Base-by-base conservation (phyloP, 2,113 vertebrate genomes). In the Mesembrinibis cayennensis region DNA sequence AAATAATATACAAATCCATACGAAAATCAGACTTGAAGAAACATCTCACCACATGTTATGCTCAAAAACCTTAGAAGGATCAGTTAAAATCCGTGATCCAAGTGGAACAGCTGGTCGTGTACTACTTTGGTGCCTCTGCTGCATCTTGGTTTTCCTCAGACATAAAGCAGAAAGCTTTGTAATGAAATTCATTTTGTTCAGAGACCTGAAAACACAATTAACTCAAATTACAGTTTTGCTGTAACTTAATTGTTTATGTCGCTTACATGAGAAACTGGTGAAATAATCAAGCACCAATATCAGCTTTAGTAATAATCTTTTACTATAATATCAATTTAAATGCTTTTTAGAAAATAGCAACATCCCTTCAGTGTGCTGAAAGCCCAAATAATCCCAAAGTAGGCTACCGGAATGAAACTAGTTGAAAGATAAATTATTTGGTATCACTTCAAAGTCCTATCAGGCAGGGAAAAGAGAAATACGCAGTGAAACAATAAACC, bases 21-120 rank as follows among this genome's bases (percentile, higher is more conserved):
- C 0, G 0, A 92, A 91, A 77, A 89, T 91, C 58, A 94, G 47
- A 63, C 7, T 40, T 84, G 59, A 95, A 95, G 66, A 91, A 92
- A 78, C 44, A 92, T 90, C 98, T 97, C 92, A 99, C 99, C 99
- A 99, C 99, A 99, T 99, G 96, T 99, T 99, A 95, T 99, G 98
- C 94, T 99, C 98, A 95, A 99, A 99, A 96, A 99, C 97, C 90
- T 98, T 98, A 81, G 98, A 97, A 44, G 97, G 97, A 95, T 98
- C 98, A 80, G 98, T 98, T 95, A 99, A 98, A 97, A 99, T 98
- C 70, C 99, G 98, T 71, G 98, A 99, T 87, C 99, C 99, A 30
- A 99, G 98, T 29, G 99, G 99, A 96, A 96, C 98, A 14, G 96
- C 91, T 61, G 99, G 99, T 90, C 98, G 97, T 84, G 49, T 90